Evolutionary conservation across 1,140 invertebrate species (phyloP).

Genomic region (Cepaea nemoralis): DNA sequence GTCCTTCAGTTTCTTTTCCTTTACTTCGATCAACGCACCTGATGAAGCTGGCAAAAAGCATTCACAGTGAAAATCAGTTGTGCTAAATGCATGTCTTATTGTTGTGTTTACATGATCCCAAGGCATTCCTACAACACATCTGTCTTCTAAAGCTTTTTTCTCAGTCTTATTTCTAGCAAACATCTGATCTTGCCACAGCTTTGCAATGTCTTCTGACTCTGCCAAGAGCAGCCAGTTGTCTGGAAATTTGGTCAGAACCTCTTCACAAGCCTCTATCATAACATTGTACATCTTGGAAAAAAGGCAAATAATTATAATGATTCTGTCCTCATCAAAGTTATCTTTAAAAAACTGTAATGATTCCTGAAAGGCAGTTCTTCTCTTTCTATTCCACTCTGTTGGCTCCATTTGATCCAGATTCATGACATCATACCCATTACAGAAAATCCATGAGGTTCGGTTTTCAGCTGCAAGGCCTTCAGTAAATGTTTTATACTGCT

Average conservation of each 20-base stretch:
- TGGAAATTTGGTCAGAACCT: constrained; percentile 43
- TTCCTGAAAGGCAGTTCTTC: constrained; percentile 44
- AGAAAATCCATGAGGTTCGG: constrained; percentile 45
- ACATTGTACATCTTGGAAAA: constrained; percentile 51
- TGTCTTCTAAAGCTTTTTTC: constrained; percentile 37
- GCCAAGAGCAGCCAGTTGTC: constrained; percentile 52
- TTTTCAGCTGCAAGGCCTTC: constrained; percentile 28
- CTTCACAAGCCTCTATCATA: constrained; percentile 48
- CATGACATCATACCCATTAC: constrained; percentile 44
- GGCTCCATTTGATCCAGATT: constrained; percentile 28
- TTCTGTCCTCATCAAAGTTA: constrained; percentile 46
- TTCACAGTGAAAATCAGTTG: not conserved
- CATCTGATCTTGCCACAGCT: constrained; percentile 43
- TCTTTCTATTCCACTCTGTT: constrained; percentile 47
- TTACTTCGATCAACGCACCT: constrained; percentile 3
- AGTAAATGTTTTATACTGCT: constrained; percentile 26
- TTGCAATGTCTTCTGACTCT: constrained; percentile 44
- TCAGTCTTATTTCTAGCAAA: constrained; percentile 40
- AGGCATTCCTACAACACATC: constrained; percentile 48
- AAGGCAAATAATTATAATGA: constrained; percentile 48
- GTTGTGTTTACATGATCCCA: constrained; percentile 21
- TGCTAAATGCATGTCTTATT: not conserved
- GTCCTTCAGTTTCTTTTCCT: constrained; percentile 29
- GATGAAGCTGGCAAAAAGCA: not conserved
- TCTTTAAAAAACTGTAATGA: constrained; percentile 45